Evolutionary conservation across 2,113 vertebrate species (phyloP).

Genomic region (Marcusenius ussheri): DNA sequence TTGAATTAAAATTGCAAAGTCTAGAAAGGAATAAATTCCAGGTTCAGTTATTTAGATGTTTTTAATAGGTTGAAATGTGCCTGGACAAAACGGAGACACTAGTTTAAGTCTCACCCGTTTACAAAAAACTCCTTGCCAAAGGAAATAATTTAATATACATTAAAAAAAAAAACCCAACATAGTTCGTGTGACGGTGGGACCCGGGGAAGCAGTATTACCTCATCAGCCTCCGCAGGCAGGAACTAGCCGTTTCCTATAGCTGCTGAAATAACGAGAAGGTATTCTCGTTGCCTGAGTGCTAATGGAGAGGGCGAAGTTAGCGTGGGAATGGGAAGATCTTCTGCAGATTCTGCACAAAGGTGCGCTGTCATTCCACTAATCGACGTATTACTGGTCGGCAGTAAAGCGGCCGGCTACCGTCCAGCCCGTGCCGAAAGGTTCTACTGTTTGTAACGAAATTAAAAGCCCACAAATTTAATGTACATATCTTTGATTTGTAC

Average conservation of each 20-base stretch:
- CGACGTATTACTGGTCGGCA: background rate
- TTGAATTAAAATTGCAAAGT: background rate
- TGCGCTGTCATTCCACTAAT: background rate
- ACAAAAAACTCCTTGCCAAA: background rate
- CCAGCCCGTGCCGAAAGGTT: too few species aligned
- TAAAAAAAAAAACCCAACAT: background rate
- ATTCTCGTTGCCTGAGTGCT: slow-evolving; percentile 25
- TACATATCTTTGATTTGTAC: background rate
- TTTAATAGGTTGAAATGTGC: background rate
- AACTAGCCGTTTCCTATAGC: slow-evolving; percentile 7
- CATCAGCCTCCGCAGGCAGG: background rate
- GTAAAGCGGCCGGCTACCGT: background rate
- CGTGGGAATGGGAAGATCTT: slow-evolving; percentile 13
- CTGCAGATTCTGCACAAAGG: slow-evolving; percentile 4
- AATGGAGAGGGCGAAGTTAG: slow-evolving; percentile 22
- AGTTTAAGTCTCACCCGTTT: background rate
- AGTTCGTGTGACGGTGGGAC: background rate
- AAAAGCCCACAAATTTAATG: background rate
- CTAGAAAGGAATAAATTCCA: background rate
- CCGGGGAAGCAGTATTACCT: background rate
- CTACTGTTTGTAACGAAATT: background rate
- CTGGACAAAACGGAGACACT: background rate
- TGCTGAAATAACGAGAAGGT: slow-evolving; percentile 13
- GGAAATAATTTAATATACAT: background rate
- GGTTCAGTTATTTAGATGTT: background rate